Base-by-base conservation (phyloP, 23 tunicate species). In the Phallusia fumigata region DNA sequence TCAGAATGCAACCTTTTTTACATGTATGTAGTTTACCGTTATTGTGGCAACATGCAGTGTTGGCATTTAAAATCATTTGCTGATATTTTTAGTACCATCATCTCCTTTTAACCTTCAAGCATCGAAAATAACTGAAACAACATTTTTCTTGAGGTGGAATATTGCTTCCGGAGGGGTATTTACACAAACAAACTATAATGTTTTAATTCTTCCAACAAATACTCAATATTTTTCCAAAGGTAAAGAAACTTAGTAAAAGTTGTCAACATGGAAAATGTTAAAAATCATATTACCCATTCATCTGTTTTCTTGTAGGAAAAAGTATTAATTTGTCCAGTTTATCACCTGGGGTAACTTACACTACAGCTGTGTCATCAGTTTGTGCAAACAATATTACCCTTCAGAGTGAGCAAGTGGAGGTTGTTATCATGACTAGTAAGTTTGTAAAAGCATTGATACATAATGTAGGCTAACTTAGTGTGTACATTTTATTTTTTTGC, bases 331-430 rank as follows among this genome's bases (percentile, higher is more conserved):
- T 91, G 15, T 58, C 32, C 53, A 53, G 81, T 31, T 73, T 91
- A 33, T 45, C 49, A 65, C 88, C 96, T 10, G 96, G 96, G 0
- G 44, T 85, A 6, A 30, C 53, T 5, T 83, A 91, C 85, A 82
- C 52, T 2, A 52, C 86, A n/a, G 45, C 88, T 16, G 89, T 86
- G 5, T 19, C 81, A 0, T 35, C 90, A 30, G 44, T 40, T 34
- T 91, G 96, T 78, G 52, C 13, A 1, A 22, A 13, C 8, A 58
- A 58, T 58, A 13, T 58, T 58, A 21, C 18, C 51, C 73, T 19
- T 32, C 84, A 35, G 69, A 75, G 32, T 31, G 78, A 79, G 50
- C 45, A 32, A 31, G 35, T 74, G 12, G 28, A 22, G 28, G 28
- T 58, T 24, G 69, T 21, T 21, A 24, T 58, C 69, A 22, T 13